A percentile compares a stretch with the other conserved stretches of the same genome.
Evolutionary conservation across 2,888 invertebrate genomes (phyloP).

Genomic region (Synergus itoensis): DNA sequence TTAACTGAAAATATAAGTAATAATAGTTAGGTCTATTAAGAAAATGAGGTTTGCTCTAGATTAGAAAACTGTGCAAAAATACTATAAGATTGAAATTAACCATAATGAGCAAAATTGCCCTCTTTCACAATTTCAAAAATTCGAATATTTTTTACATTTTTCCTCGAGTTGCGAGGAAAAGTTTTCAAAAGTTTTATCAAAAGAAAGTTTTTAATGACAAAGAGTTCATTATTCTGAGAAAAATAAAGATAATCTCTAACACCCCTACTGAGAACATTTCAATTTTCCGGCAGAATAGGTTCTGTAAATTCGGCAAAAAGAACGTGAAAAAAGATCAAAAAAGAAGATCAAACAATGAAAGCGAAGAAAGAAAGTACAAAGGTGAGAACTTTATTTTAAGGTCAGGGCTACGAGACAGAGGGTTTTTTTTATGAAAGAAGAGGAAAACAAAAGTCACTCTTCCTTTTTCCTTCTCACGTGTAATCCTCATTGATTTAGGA

Average conservation of each 20-base stretch:
- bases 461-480: conserved; percentile 31
- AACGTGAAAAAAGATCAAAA: not conserved
- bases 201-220: not conserved
- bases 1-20: not conserved
- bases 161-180: no score
- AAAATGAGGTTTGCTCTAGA: not conserved
- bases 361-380: not conserved
- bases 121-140: not conserved
- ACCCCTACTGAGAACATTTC: not conserved
- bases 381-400: not conserved
- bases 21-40: not conserved
- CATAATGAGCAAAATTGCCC: not conserved
- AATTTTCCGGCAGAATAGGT: not conserved
- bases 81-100: not conserved
- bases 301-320: not conserved
- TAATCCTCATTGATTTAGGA: conserved; percentile 29
- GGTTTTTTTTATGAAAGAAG: not conserved
- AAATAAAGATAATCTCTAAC: not conserved
- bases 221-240: not conserved
- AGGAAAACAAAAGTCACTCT: conserved; percentile 7
- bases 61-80: not conserved
- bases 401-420: conserved; percentile 4
- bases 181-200: not conserved
- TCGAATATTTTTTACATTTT: not conserved
- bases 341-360: not conserved